Base-by-base conservation (phyloP, 2,888 invertebrate genomes). In the Caenorhabditis zanzibari region DNA sequence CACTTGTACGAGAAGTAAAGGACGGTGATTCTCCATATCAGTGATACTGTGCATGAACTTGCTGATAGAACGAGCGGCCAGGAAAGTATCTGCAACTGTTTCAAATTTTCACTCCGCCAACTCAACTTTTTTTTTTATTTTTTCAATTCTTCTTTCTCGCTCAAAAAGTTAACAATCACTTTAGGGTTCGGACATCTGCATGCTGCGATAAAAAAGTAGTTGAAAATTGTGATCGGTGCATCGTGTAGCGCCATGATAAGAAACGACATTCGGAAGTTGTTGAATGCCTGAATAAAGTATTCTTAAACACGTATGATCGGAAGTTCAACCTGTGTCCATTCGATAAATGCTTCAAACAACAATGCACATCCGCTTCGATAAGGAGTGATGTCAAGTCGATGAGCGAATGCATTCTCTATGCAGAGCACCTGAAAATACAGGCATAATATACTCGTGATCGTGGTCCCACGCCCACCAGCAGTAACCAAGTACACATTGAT, bases 241-340 rank as follows among this genome's bases (percentile, higher is more conserved):
- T 92, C 92, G 77, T 92, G 91, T 3, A 92, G 84, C 14, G 87
- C 58, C 88, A 92, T 88, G 63, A 92, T 86, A 41, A 92, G 88
- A 59, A 92, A 92, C 32, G 90, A 87, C 38, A 92, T 90, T n/a
- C 92, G 89, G 71, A 92, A 92, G 76, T 91, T 92, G 86, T 92
- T 92, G 85, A 92, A 92, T 22, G 90, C 90, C 86, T 88, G 14
- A 49, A 49, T 7, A 14, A 35, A 59, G 12, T 49, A 74, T 41
- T 44, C 16, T 35, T n/a, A n/a, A n/a, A 5, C 26, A 35, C 9
- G 14, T 26, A 19, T 32, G 44, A 61, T 32, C n/a, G 24, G 32
- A 24, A 44, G 47, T 56, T 54, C 38, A 19, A 88, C 86, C 82
- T 91, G 91, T 14, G 91, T 73, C 92, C 92, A 92, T 58, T 90